Percentiles rank a stretch among this genome's conserved stretches.
phyloP scores from a whole-genome alignment of 53 echinoderm and acorn worm genomes.

The Henricia sp. region DNA sequence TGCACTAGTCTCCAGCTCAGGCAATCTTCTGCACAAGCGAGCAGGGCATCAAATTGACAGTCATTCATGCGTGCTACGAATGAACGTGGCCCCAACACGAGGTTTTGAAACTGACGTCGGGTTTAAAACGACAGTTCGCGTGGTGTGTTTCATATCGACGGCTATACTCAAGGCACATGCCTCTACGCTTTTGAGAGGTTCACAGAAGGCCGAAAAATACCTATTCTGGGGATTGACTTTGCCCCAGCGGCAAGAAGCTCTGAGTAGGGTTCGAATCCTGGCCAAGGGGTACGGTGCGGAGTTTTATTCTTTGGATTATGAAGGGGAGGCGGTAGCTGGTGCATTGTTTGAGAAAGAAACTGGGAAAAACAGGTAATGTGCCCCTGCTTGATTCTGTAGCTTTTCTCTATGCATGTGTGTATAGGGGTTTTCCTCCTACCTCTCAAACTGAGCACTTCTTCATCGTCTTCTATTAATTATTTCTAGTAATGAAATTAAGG shows the following conservation, averaged over 20 bases:
- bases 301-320: slow-evolving; percentile 80
- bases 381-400: neutral
- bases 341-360: slow-evolving; percentile 92
- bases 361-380: slow-evolving; percentile 83
- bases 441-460: too few species aligned
- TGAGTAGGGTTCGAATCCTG: slow-evolving; percentile 69
- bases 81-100: slow-evolving; percentile 83
- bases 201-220: slow-evolving; percentile 61
- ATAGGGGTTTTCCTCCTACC: too few species aligned
- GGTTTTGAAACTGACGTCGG: slow-evolving; percentile 88
- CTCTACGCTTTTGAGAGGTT: slow-evolving; percentile 50
- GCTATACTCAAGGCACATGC: slow-evolving; percentile 64
- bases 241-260: slow-evolving; percentile 76
- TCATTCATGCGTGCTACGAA: slow-evolving; percentile 86
- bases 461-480: too few species aligned
- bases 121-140: slow-evolving; percentile 79
- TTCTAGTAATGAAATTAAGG: too few species aligned
- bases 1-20: slow-evolving; percentile 85
- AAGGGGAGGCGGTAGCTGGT: slow-evolving; percentile 83
- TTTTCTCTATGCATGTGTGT: too few species aligned
- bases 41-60: slow-evolving; percentile 80
- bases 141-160: slow-evolving; percentile 87
- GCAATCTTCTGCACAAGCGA: slow-evolving; percentile 73
- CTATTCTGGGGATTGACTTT: slow-evolving; percentile 85
- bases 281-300: slow-evolving; percentile 67